Evolutionary conservation across 2,888 invertebrate genomes (phyloP), one percentile per base, ranked within the genome.

Genomic region (Lottia scabra): DNA sequence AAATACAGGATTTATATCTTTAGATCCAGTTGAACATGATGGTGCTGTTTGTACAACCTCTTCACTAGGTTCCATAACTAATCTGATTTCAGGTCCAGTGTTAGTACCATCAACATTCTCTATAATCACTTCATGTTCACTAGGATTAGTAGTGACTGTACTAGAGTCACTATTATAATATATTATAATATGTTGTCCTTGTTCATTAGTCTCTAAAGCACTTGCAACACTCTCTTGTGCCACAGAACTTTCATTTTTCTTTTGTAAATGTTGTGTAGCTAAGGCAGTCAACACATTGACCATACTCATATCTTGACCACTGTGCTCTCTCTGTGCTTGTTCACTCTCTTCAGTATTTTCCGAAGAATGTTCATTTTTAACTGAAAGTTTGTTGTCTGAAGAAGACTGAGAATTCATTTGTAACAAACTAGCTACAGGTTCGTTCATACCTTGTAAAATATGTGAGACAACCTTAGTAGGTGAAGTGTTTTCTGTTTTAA

Each of bases 251-350:
- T 13, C 63, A 16, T 63, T 63, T 27, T 46, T 16, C 19, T 44
- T 44, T 45, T 69, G 46, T 13, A 77, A 44, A 48, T 82, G 82
- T 65, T 84, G 82, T 1, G 82, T 79, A 10, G 85, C 85, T 12
- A 86, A 65, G 10, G 85, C 81, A 46, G 84, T 83, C 56, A 85
- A 68, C 38, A 86, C 80, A 76, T 81, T 85, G n/a, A 83, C 83
- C 82, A 85, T 83, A 56, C 79, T 81, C 13, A 82, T 72, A 38
- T 81, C 80, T 8, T 76, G 75, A 19, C 69, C 75, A 15, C 74
- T 65, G 46, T 44, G 63, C 26, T 38, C 30, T 68, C 45, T 16
- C 27, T 65, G 63, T 65, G 69, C 46, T 30, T 56, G 19, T 15
- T 63, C 64, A 63, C 44, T 43, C 63, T 26, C 66, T 66, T 64